phyloP scores from a whole-genome alignment of 2,797 vertebrate genomes.

The Meda fulgida region DNA sequence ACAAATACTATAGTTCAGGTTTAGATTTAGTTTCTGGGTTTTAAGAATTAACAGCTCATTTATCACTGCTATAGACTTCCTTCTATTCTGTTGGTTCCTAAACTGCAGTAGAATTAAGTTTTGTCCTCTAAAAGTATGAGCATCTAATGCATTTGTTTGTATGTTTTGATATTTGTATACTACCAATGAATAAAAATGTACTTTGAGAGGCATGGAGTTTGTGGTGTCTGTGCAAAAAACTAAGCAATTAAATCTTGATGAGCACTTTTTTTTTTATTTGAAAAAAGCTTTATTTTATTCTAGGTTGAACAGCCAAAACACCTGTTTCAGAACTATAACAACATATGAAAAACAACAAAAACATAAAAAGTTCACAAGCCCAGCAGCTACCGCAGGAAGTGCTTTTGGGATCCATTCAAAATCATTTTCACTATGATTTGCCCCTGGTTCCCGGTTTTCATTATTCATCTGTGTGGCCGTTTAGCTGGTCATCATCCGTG shows the following conservation, averaged over 20 bases:
- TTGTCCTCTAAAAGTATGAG: background rate
- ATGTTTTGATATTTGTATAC: slow-evolving; percentile 45
- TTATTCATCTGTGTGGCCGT: background rate
- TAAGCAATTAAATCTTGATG: background rate
- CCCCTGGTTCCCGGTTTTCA: background rate
- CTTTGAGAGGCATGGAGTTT: background rate
- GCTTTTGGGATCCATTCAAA: slow-evolving; percentile 6
- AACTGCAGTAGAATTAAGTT: background rate
- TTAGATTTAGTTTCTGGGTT: background rate
- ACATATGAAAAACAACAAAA: slow-evolving; percentile 14
- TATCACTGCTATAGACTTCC: background rate
- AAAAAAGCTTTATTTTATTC: slow-evolving; percentile 68
- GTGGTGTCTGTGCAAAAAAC: background rate
- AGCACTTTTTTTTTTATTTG: slow-evolving; percentile 23
- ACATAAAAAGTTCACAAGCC: background rate
- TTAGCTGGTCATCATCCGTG: slow-evolving; percentile 95
- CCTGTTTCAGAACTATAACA: slow-evolving; percentile 48
- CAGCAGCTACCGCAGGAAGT: background rate
- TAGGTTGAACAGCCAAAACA: slow-evolving; percentile 61
- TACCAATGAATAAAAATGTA: slow-evolving; percentile 59
- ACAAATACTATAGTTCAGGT: background rate
- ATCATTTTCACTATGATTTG: background rate
- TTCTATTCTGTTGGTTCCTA: background rate
- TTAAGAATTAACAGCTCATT: background rate
- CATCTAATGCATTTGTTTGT: slow-evolving; percentile 39